Base-by-base conservation (phyloP, 2,113 vertebrate genomes). In the Amphilophus citrinellus region DNA sequence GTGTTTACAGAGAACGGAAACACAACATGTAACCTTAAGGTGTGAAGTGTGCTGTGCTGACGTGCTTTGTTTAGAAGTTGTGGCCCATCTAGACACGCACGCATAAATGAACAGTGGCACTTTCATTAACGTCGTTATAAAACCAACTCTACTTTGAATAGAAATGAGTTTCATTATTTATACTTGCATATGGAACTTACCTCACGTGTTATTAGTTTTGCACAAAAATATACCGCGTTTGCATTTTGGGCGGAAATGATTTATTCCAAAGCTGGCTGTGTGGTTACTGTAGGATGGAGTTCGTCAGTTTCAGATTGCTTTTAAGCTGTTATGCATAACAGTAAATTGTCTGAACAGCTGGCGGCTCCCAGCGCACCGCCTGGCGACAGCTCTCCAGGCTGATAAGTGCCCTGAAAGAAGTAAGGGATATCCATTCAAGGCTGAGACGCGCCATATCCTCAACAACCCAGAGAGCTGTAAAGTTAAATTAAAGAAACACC, bases 361-460 rank as follows among this genome's bases (percentile, higher is more conserved):
- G 86, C 50, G 44, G 44, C 60, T 83, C 61, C 4, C 47, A 75
- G 83, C 82, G 75, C 87, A 82, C 84, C 77, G 79, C 88, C 89
- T 84, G 83, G 84, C 84, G 73, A 24, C 83, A 63, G 83, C 83
- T 81, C 87, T 82, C 8, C 79, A 47, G 63, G 84, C 92, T 89
- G 87, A 91, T 90, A 91, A 92, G 86, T 59, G 77, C 82, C 80
- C 32, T 17, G 85, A 60, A 7, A 78, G 85, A 88, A 73, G 87
- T 35, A 42, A 75, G 73, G 44, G 66, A 30, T 9, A 24, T 58
- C 82, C 90, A 91, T 61, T 90, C 68, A 79, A 82, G 83, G 37
- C 81, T 86, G 73, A 80, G 77, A 18, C 77, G 65, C 66, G 37
- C 42, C 80, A 66, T 68, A 35, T 66, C 80, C 42, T 76, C 80